phyloP scores from a whole-genome alignment of 2,888 invertebrate genomes.

The Acleris holmiana region DNA sequence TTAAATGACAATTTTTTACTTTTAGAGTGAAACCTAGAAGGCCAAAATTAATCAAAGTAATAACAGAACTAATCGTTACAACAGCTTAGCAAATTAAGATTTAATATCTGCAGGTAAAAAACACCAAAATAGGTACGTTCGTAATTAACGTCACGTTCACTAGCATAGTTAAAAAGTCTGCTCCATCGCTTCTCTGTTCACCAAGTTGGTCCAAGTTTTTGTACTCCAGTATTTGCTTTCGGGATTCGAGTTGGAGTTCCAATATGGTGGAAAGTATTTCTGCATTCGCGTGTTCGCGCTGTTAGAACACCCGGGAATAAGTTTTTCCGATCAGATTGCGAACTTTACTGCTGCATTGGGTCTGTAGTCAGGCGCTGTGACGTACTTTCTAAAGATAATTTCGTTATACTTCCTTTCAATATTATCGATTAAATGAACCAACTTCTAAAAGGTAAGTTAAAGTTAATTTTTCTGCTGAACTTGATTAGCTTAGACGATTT shows the following conservation, averaged over 20 bases:
- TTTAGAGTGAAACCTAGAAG: no score
- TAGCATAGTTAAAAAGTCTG: neutral
- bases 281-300: constrained; percentile 70
- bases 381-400: constrained; percentile 35
- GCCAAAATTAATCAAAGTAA: no score
- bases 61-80: no score
- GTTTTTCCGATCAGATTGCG: constrained; percentile 71
- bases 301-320: constrained; percentile 66
- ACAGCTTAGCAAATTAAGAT: no score
- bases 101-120: no score
- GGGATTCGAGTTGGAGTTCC: constrained; percentile 73
- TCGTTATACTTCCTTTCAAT: constrained; percentile 8
- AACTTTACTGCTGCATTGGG: constrained; percentile 54
- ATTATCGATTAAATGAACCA: no score
- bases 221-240: constrained; percentile 79
- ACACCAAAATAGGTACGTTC: no score
- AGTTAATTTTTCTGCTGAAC: no score
- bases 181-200: constrained; percentile 16
- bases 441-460: no score
- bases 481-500: no score
- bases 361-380: constrained; percentile 41
- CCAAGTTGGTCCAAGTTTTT: constrained; percentile 66
- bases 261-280: constrained; percentile 77
- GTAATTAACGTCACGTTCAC: no score
- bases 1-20: no score